Conservation (phyloP, 1,140 invertebrate species). For the Venustaconcha ellipsiformis region DNA sequence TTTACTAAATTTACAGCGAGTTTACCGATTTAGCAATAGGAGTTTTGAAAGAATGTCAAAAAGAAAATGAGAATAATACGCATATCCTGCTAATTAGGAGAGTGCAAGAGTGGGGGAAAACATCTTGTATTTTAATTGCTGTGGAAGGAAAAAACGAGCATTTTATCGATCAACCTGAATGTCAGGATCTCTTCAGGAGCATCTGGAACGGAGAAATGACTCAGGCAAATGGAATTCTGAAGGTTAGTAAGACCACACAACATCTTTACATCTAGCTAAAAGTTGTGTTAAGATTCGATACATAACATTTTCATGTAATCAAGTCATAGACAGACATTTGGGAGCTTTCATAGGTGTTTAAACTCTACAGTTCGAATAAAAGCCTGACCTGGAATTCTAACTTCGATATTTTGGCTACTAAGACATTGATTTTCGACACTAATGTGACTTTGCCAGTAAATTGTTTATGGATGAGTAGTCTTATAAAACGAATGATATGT, state of each 20-base stretch:
- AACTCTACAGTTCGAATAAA: no score
- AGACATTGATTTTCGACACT: no score
- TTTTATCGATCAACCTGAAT: slow-evolving; percentile 1
- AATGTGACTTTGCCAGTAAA: no score
- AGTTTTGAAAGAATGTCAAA: neutral
- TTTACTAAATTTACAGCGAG: neutral
- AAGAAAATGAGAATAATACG: neutral
- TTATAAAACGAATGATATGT: no score
- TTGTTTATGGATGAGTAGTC: no score
- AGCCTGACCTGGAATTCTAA: no score
- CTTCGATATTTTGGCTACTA: no score
- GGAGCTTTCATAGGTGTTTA: no score
- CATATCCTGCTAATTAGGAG: neutral
- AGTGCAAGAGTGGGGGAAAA: neutral
- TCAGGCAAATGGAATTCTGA: neutral
- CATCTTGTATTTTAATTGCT: slow-evolving; percentile 5
- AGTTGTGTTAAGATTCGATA: no score
- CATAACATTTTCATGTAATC: no score
- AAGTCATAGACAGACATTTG: no score
- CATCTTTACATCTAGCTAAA: neutral
- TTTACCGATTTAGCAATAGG: neutral
- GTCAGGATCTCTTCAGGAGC: neutral
- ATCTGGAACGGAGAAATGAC: slow-evolving; percentile 4
- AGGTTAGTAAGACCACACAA: neutral
- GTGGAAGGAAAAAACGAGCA: neutral